Conservation (phyloP, 2,888 invertebrate genomes). For the Eutolmus rufibarbis region DNA sequence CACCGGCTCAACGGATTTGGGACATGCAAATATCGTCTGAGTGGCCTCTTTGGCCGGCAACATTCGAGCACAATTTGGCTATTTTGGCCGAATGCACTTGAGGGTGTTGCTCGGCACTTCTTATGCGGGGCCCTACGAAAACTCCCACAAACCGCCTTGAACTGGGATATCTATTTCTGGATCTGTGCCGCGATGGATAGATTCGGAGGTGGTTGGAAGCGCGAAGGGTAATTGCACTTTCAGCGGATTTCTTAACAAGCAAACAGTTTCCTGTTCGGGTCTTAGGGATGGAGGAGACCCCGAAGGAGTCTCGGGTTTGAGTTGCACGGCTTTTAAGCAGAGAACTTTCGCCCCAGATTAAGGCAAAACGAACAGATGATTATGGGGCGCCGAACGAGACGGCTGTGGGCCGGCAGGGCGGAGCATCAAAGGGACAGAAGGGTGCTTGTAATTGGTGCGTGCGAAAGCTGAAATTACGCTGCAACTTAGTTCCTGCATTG, state of each 20-base stretch:
- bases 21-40: neutral
- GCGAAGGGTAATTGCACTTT: conserved; percentile 6
- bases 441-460: conserved; percentile 31
- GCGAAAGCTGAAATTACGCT: conserved; percentile 26
- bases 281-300: neutral
- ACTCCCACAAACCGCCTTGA: neutral
- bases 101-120: neutral
- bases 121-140: neutral
- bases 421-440: neutral
- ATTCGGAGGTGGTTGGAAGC: neutral
- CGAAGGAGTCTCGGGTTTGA: neutral
- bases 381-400: neutral
- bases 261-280: conserved; percentile 2
- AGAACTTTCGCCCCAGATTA: conserved; percentile 14
- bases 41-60: neutral
- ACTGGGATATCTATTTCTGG: neutral
- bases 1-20: neutral
- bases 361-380: neutral
- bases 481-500: conserved; percentile 13
- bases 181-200: neutral
- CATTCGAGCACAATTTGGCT: neutral
- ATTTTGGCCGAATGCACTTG: neutral
- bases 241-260: neutral
- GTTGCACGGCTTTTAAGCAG: neutral
- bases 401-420: neutral